These are phyloP conservation scores for Mycogona germanica DNA, from an alignment of 2,888 invertebrate species.

Conservation along the genomic window DNA sequence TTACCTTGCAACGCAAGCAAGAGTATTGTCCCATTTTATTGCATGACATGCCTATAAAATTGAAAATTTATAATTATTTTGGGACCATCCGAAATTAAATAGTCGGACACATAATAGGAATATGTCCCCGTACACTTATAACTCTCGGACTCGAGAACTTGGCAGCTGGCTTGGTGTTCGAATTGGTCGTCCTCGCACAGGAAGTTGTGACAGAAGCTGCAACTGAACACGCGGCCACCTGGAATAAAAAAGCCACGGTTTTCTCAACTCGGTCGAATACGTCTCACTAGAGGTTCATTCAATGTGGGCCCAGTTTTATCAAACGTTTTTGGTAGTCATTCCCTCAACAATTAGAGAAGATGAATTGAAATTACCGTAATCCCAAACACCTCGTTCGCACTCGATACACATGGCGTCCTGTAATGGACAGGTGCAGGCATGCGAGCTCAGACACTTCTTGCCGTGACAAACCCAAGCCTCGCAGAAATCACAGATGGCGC, in stretches of 20 bases:
- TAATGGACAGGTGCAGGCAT: slow-evolving; percentile 84
- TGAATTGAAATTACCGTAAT: slow-evolving; percentile 53
- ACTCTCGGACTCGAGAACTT: slow-evolving; percentile 86
- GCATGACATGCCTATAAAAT: slow-evolving; percentile 66
- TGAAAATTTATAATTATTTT: slow-evolving; percentile 6
- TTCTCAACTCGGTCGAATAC: not conserved
- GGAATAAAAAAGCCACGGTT: slow-evolving; percentile 20
- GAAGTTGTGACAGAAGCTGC: slow-evolving; percentile 76
- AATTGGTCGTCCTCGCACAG: slow-evolving; percentile 90
- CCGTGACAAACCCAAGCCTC: slow-evolving; percentile 98
- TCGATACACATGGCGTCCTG: slow-evolving; percentile 79
- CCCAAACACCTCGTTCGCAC: slow-evolving; percentile 90
- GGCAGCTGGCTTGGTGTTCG: slow-evolving; percentile 95
- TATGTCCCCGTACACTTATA: slow-evolving; percentile 62
- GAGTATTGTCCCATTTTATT: slow-evolving; percentile 91
- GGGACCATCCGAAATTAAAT: too few species aligned
- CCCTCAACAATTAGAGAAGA: not conserved
- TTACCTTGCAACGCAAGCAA: slow-evolving; percentile 76
- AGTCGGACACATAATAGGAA: slow-evolving; percentile 2
- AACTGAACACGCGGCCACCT: slow-evolving; percentile 53
- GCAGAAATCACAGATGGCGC: slow-evolving; percentile 93
- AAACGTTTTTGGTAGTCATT: too few species aligned
- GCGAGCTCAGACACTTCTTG: slow-evolving; percentile 73
- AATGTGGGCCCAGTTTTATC: too few species aligned
- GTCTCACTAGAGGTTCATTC: slow-evolving; percentile 6